A percentile compares a stretch with the other conserved stretches of the same genome.
Conservation (phyloP, 2,797 vertebrate species). For the Nyctibius grandis region DNA sequence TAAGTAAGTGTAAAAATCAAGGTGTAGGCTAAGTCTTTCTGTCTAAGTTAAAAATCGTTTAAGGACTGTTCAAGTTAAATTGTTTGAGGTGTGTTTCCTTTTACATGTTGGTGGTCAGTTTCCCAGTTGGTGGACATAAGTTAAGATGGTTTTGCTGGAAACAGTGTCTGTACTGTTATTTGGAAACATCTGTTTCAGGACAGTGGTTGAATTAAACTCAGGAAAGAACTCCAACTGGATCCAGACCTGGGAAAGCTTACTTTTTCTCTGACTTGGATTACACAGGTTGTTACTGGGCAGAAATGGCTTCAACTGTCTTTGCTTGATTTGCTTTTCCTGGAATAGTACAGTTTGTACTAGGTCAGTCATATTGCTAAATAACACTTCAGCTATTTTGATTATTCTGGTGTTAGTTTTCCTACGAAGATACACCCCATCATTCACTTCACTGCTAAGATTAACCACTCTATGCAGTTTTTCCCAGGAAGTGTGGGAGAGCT, state of each 20-base stretch:
- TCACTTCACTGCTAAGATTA: neutral
- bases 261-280: neutral
- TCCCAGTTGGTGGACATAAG: neutral
- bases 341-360: neutral
- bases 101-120: neutral
- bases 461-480: neutral
- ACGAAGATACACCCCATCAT: neutral
- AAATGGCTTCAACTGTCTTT: neutral
- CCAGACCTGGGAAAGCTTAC: neutral
- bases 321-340: neutral
- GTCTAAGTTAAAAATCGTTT: neutral
- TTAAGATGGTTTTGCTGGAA: neutral
- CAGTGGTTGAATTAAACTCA: neutral
- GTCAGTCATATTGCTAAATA: neutral
- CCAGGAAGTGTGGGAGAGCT: neutral
- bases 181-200: neutral
- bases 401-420: neutral
- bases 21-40: fast-evolving
- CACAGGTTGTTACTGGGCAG: fast-evolving
- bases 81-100: neutral
- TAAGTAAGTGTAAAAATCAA: neutral
- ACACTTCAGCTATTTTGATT: neutral
- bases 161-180: neutral
- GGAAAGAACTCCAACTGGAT: neutral
- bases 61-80: neutral